These are phyloP conservation scores for Phrynosoma platyrhinos DNA, from an alignment of 2,113 vertebrate species.

Conservation along the genomic window DNA sequence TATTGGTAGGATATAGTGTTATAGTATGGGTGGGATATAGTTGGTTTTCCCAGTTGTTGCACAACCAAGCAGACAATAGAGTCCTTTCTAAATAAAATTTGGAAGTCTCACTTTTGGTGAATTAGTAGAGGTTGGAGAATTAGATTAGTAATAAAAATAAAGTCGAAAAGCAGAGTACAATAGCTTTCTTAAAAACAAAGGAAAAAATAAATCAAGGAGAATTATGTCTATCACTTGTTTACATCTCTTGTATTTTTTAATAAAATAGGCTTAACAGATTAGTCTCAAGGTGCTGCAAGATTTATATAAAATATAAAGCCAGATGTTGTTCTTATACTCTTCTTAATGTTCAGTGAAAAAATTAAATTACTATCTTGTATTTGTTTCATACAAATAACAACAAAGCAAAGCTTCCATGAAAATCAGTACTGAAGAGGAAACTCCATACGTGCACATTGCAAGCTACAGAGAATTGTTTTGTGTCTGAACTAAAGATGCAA, in stretches of 20 bases:
- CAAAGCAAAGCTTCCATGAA: constrained; percentile 34
- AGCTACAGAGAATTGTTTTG: background rate
- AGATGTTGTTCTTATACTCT: constrained; percentile 68
- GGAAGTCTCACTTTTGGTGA: constrained; percentile 21
- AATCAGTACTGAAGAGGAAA: constrained; percentile 21
- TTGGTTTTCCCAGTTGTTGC: background rate
- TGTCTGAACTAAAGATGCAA: constrained; percentile 2
- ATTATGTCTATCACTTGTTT: constrained; percentile 61
- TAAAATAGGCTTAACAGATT: constrained; percentile 77
- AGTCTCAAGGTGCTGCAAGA: constrained; percentile 62
- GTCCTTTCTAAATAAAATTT: background rate
- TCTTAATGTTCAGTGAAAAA: constrained; percentile 43
- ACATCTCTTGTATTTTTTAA: constrained; percentile 71
- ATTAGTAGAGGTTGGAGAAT: background rate
- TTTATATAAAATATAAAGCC: constrained; percentile 61
- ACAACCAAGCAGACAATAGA: background rate
- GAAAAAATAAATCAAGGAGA: constrained; percentile 59
- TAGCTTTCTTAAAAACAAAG: constrained; percentile 52
- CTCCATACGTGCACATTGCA: background rate
- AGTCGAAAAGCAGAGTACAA: constrained; percentile 32
- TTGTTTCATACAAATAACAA: constrained; percentile 19
- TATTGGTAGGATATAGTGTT: too few relatives aligned
- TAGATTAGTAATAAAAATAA: constrained; percentile 2
- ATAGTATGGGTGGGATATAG: too few relatives aligned
- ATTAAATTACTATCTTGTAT: constrained; percentile 39